Evolutionary conservation across 2,888 invertebrate species (phyloP), one percentile per base, ranked within the genome.

Genomic region (Frankliniella intonsa): DNA sequence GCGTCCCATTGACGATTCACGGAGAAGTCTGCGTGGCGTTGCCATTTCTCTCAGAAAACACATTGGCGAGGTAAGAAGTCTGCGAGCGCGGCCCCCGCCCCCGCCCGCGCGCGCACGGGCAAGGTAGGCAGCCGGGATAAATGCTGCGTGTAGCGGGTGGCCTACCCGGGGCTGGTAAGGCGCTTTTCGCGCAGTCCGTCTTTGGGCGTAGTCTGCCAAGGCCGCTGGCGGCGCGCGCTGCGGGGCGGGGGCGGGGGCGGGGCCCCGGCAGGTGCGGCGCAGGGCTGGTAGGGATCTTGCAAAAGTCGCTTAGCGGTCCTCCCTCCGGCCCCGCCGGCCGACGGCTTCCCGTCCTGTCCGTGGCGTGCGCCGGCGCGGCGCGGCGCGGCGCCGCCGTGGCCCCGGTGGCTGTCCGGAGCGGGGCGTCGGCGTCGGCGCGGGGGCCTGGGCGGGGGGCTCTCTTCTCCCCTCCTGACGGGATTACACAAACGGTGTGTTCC

Each of bases 271-370:
- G 55, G 14, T 5, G 11, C 69, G 69, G 25, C 25, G 25, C 25
- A 76, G 25, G 22, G 69, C n/a, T n/a, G n/a, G 38, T 5, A 38
- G 25, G 69, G 69, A 76, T 76, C 69, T 76, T 76, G 69, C 69
- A 76, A 76, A 76, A 76, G 69, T 76, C 69, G 69, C 25, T 76
- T 76, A 76, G 25, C 38, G 38, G 38, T 38, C 69, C 69, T 62
- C 62, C 69, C 69, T 62, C 62, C 7, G 14, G 22, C 9, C 22
- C 25, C 25, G 25, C 25, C 25, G 25, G 69, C 25, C 11, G 14
- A 14, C 62, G 0, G 69, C 69, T 22, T n/a, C 69, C 12, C 69
- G 69, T 25, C 8, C 25, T 22, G 25, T 25, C 3, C 69, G 69
- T 25, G 25, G 69, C 69, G 25, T 22, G 25, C 62, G 62, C 17